Evolutionary conservation across 1,140 invertebrate genomes (phyloP).

Genomic region (Apolygus lucorum): DNA sequence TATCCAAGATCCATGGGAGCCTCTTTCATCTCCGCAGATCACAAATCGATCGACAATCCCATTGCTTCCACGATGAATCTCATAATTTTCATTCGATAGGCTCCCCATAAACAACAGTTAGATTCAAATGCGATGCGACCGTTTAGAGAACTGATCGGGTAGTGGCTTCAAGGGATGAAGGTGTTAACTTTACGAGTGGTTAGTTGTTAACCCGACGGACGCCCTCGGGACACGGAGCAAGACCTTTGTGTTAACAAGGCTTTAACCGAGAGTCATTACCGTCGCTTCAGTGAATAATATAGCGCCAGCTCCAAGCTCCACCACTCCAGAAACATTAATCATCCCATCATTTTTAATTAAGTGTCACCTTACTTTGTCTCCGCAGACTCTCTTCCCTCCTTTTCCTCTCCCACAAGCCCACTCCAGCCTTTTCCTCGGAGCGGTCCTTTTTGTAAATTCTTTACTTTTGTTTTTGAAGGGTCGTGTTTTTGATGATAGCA

Average conservation of each 20-base stretch:
- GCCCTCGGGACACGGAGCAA: not conserved
- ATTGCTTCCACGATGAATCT: no score
- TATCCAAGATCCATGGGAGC: no score
- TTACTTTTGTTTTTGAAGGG: no score
- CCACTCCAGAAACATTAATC: not conserved
- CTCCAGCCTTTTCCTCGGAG: no score
- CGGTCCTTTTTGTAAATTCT: no score
- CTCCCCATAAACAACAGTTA: not conserved
- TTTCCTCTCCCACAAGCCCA: no score
- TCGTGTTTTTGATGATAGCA: no score
- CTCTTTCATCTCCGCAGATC: no score
- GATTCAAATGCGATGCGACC: not conserved
- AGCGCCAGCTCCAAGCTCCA: no score
- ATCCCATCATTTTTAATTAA: conserved; percentile 1
- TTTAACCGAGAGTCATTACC: conserved; percentile 1
- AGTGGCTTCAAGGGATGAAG: not conserved
- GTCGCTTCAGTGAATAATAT: not conserved
- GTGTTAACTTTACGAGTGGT: conserved; percentile 1
- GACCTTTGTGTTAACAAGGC: not conserved
- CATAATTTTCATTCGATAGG: not conserved
- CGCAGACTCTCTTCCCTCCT: no score
- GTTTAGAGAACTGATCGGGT: not conserved
- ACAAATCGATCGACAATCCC: no score
- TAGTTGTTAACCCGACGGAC: not conserved
- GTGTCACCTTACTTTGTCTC: not conserved